A percentile compares a stretch with the other conserved stretches of the same genome.
These are phyloP conservation scores for Scolopax rusticola DNA, from an alignment of 2,797 vertebrate genomes.

Conservation along the genomic window DNA sequence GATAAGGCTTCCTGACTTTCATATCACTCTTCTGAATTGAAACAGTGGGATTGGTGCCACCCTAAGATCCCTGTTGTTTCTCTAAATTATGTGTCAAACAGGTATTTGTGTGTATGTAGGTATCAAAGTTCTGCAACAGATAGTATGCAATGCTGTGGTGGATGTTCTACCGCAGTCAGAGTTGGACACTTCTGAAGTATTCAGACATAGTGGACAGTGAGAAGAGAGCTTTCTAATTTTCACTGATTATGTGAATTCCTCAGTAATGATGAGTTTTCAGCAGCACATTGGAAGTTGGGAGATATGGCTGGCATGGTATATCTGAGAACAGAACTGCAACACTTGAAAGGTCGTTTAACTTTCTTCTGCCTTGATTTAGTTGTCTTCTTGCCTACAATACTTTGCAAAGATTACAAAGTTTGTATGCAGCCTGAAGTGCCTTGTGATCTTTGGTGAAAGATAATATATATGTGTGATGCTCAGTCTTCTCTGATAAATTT, in stretches of 20 bases:
- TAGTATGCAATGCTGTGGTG: background rate
- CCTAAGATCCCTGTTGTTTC: background rate
- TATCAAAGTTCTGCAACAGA: background rate
- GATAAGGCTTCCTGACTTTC: background rate
- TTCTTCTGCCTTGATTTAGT: background rate
- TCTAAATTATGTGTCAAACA: background rate
- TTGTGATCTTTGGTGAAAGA: slow-evolving; percentile 24
- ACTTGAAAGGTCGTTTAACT: background rate
- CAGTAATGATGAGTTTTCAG: background rate
- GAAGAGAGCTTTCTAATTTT: background rate
- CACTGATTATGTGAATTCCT: background rate
- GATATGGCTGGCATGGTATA: background rate
- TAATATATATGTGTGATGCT: background rate
- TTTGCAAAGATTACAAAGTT: background rate
- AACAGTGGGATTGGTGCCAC: background rate
- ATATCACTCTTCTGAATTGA: background rate
- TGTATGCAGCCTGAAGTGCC: background rate
- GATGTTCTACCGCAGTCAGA: background rate
- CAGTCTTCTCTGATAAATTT: background rate
- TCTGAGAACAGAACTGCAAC: background rate
- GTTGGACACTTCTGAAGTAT: background rate
- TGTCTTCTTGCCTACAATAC: background rate
- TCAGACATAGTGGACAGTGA: background rate
- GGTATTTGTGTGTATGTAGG: background rate
- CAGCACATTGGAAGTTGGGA: background rate